phyloP scores from a whole-genome alignment of 2,888 invertebrate genomes.

The Galeruca laticollis region DNA sequence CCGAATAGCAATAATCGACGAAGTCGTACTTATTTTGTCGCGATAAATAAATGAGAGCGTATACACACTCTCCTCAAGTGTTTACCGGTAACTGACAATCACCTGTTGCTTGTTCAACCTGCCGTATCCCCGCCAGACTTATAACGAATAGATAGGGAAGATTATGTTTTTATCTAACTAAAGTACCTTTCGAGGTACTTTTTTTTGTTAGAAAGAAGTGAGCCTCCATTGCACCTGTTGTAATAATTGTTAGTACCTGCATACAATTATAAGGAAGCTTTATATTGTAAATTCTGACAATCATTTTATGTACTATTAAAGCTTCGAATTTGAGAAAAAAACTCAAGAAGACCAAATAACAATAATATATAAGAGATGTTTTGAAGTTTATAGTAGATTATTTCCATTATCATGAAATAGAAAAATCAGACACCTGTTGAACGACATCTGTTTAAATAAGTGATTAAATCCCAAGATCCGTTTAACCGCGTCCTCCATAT shows the following conservation, averaged over 20 bases:
- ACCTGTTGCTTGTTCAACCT: slow-evolving; percentile 56
- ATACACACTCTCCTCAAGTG: slow-evolving; percentile 42
- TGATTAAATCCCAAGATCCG: too few species aligned
- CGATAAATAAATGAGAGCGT: slow-evolving; percentile 28
- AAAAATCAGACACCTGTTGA: too few species aligned
- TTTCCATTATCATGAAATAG: too few species aligned
- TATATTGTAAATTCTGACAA: too few species aligned
- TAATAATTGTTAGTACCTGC: neutral
- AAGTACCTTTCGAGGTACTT: slow-evolving; percentile 3
- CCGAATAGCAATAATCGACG: slow-evolving; percentile 27
- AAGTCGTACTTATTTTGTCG: slow-evolving; percentile 19
- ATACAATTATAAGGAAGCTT: neutral
- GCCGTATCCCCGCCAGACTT: slow-evolving; percentile 48
- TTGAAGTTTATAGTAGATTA: too few species aligned
- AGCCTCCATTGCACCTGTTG: neutral
- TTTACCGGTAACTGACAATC: slow-evolving; percentile 59
- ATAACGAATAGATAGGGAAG: slow-evolving; percentile 30
- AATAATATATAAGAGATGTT: too few species aligned
- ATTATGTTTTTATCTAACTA: slow-evolving; percentile 18
- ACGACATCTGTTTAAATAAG: too few species aligned
- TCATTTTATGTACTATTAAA: too few species aligned
- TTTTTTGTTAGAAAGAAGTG: neutral
- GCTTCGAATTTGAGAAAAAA: too few species aligned
- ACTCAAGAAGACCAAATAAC: too few species aligned
- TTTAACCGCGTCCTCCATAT: too few species aligned